Evolutionary conservation across 2,113 vertebrate genomes (phyloP).

Genomic region (Bolborhynchus lineola): DNA sequence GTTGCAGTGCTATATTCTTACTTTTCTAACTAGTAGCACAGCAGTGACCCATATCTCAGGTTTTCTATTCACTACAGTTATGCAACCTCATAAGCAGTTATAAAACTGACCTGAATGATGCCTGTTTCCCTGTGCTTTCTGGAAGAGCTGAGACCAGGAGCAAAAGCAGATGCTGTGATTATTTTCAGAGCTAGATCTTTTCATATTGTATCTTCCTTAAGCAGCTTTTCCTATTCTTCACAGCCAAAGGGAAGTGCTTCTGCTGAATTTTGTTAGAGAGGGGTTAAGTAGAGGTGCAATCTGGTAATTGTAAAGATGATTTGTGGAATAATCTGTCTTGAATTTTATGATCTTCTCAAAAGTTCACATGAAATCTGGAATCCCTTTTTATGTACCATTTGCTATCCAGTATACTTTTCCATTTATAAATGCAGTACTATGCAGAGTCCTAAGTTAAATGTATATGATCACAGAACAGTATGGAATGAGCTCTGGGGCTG

Average conservation of each 20-base stretch:
- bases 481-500: neutral
- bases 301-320: slow-evolving; percentile 13
- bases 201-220: neutral
- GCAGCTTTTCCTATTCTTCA: neutral
- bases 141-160: neutral
- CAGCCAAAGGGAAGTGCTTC: neutral
- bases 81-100: neutral
- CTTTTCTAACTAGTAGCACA: neutral
- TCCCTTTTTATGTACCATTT: neutral
- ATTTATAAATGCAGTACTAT: neutral
- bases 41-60: neutral
- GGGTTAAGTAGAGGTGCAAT: neutral
- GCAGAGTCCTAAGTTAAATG: neutral
- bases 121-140: neutral
- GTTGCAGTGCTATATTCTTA: fast-evolving
- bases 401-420: neutral
- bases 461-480: neutral
- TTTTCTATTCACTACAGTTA: neutral
- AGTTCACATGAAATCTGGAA: neutral
- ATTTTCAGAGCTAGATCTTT: neutral
- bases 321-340: slow-evolving; percentile 4
- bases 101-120: neutral
- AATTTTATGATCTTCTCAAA: neutral
- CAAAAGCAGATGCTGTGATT: neutral
- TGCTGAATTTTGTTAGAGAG: neutral